Percentiles rank a stretch among this genome's conserved stretches.
These are phyloP conservation scores for Pinctada fucata DNA, from an alignment of 2,888 invertebrate genomes.

Conservation along the genomic window DNA sequence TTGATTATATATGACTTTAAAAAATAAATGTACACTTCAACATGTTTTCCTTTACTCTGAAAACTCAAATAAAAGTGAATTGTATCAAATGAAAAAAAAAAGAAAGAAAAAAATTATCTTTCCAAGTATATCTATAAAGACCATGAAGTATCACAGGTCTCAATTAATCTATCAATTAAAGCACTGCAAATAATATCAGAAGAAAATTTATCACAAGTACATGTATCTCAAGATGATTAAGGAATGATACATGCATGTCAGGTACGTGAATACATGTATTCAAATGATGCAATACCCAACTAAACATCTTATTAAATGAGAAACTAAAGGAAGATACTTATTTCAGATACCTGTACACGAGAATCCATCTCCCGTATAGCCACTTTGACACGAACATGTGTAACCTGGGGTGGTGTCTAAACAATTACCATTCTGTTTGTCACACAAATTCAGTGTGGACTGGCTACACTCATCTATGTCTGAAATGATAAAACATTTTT, in stretches of 20 bases:
- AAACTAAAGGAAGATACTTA: not conserved
- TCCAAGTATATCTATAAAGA: too few relatives aligned
- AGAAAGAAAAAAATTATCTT: too few relatives aligned
- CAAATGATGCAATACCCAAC: too few relatives aligned
- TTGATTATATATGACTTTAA: not conserved
- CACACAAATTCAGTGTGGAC: constrained; percentile 51
- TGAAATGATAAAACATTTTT: constrained; percentile 1
- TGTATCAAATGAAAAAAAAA: not conserved
- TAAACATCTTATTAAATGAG: not conserved
- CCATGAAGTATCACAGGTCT: too few relatives aligned
- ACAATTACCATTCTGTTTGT: constrained; percentile 52
- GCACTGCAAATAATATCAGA: too few relatives aligned
- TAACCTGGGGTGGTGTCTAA: constrained; percentile 47
- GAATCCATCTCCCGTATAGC: constrained; percentile 61
- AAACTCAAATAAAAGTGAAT: not conserved
- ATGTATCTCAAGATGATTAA: too few relatives aligned
- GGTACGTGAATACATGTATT: too few relatives aligned
- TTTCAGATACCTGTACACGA: constrained; percentile 52
- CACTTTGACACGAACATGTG: constrained; percentile 53
- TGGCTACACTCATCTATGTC: constrained; percentile 58
- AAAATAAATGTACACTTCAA: not conserved
- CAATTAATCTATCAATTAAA: too few relatives aligned
- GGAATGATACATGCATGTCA: too few relatives aligned
- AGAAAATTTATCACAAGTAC: too few relatives aligned
- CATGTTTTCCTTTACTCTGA: too few relatives aligned